Conservation (phyloP, 2,797 vertebrate species). For the Bradypodion ventrale region DNA sequence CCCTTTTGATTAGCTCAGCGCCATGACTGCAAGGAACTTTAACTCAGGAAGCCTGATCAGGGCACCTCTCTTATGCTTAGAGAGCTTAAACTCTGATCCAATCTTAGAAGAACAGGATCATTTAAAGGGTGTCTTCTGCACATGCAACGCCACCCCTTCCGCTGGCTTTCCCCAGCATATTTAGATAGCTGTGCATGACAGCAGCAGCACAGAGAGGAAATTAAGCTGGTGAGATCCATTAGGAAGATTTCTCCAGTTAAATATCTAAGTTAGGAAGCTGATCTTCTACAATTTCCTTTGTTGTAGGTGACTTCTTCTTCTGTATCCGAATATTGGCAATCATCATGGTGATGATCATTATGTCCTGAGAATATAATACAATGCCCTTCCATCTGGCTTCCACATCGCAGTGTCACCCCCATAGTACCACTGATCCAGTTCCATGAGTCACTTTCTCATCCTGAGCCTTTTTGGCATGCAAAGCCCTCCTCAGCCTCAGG, state of each 20-base stretch:
- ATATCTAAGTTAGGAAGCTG: background rate
- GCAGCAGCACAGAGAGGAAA: slow-evolving; percentile 25
- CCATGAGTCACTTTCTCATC: no score
- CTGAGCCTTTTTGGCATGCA: no score
- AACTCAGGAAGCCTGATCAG: slow-evolving; percentile 63
- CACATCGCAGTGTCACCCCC: no score
- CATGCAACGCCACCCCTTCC: background rate
- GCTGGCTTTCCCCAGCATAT: background rate
- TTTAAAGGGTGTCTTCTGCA: slow-evolving; percentile 20
- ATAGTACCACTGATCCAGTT: no score
- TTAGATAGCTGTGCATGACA: slow-evolving; percentile 40
- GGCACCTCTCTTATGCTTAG: slow-evolving; percentile 62
- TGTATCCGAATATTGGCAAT: no score
- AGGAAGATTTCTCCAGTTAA: background rate
- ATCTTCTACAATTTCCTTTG: background rate
- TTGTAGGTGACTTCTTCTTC: no score
- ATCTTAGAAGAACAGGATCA: slow-evolving; percentile 53
- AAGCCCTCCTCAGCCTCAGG: no score
- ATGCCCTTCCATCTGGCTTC: no score
- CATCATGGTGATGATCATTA: no score
- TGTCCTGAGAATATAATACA: no score
- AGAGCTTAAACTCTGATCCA: slow-evolving; percentile 44
- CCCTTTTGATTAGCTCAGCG: slow-evolving; percentile 69
- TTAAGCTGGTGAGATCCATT: no score
- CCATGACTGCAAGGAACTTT: slow-evolving; percentile 50